Percentiles rank a stretch among this genome's conserved stretches.
phyloP scores from a whole-genome alignment of 2,888 invertebrate species.

The Apoderus coryli region DNA sequence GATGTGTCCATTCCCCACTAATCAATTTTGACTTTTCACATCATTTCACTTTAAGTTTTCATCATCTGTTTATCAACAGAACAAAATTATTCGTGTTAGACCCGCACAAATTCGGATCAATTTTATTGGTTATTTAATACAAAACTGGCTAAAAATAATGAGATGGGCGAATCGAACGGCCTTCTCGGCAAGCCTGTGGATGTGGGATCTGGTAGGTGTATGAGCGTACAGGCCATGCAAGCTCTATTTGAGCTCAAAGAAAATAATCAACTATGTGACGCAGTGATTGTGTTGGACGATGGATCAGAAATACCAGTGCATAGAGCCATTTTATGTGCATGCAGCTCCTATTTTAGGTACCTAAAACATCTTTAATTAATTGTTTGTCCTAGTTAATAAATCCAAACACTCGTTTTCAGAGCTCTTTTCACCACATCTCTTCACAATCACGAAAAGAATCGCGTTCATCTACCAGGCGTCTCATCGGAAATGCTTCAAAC shows the following conservation, averaged over 20 bases:
- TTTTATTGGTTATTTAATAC: no score
- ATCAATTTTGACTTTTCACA: no score
- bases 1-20: no score
- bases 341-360: conserved; percentile 86
- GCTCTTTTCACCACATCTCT: conserved; percentile 72
- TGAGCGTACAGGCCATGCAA: conserved; percentile 74
- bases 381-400: neutral
- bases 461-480: conserved; percentile 64
- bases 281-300: conserved; percentile 67
- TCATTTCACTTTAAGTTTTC: no score
- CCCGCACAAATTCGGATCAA: conserved; percentile 9
- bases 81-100: no score
- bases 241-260: conserved; percentile 71
- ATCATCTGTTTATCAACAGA: no score
- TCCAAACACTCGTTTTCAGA: conserved; percentile 32
- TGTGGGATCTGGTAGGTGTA: conserved; percentile 43
- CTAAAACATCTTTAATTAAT: neutral
- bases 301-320: conserved; percentile 73
- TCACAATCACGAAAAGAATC: conserved; percentile 48
- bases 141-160: conserved; percentile 25
- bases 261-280: conserved; percentile 76
- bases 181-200: conserved; percentile 24
- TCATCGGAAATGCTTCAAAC: conserved; percentile 61
- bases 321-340: conserved; percentile 71
- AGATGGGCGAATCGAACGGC: conserved; percentile 26